A percentile compares a stretch with the other conserved stretches of the same genome.
Conservation (phyloP, 1,140 invertebrate species). For the Megalonaias nervosa region DNA sequence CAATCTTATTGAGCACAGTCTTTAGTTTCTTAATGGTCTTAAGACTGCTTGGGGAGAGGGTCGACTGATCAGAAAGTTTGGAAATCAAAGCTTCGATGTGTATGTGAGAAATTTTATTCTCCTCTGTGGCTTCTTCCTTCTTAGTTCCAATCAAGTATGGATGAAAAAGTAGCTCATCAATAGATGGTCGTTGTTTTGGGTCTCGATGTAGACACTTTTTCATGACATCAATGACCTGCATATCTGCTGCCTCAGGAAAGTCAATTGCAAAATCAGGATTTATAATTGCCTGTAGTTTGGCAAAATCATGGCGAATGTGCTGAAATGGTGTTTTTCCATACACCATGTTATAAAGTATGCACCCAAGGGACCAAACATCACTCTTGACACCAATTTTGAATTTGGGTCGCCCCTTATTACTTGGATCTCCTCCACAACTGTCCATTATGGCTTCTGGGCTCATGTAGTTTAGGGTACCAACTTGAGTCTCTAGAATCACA, state of each 20-base stretch:
- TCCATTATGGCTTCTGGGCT: conserved; percentile 90
- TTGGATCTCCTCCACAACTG: conserved; percentile 61
- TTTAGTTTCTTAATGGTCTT: too few relatives aligned
- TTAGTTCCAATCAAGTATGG: conserved; percentile 73
- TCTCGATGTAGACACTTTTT: conserved; percentile 81
- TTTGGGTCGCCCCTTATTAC: conserved; percentile 43
- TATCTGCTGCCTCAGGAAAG: conserved; percentile 77
- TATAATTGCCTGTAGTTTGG: conserved; percentile 87
- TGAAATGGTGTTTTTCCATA: conserved; percentile 94
- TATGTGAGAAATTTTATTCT: too few relatives aligned
- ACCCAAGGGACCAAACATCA: conserved; percentile 98
- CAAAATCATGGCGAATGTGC: conserved; percentile 82
- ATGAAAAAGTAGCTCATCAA: conserved; percentile 80
- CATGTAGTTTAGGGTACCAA: conserved; percentile 96
- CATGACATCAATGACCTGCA: conserved; percentile 67
- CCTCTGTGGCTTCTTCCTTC: too few relatives aligned
- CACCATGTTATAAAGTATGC: conserved; percentile 94
- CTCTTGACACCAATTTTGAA: conserved; percentile 88
- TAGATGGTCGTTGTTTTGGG: conserved; percentile 80
- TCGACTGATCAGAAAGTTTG: too few relatives aligned
- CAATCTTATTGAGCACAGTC: too few relatives aligned
- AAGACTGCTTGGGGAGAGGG: too few relatives aligned
- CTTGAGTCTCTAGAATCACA: conserved; percentile 83
- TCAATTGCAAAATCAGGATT: conserved; percentile 83
- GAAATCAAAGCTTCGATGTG: too few relatives aligned